A percentile compares a stretch with the other conserved stretches of the same genome.
phyloP scores from a whole-genome alignment of 1,140 invertebrate species.

The Acyrthosiphon pisum region DNA sequence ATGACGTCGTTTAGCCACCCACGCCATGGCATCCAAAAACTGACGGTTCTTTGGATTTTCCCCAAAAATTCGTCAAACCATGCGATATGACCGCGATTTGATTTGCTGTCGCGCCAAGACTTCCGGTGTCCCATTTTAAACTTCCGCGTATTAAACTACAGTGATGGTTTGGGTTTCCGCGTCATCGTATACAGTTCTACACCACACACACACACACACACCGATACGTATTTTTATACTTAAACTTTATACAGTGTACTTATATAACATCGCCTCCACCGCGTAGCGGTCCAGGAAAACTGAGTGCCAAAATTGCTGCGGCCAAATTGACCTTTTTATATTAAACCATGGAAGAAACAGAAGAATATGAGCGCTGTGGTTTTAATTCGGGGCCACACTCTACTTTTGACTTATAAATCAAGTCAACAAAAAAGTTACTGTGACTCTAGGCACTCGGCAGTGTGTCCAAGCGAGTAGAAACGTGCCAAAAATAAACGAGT shows the following conservation, averaged over 20 bases:
- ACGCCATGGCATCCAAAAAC: background rate
- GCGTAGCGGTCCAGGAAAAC: background rate
- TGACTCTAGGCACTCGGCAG: background rate
- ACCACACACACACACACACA: background rate
- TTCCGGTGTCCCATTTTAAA: slow-evolving; percentile 13
- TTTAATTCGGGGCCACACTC: background rate
- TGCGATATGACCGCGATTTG: background rate
- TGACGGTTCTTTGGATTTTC: background rate
- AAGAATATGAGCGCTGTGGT: background rate
- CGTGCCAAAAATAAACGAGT: slow-evolving; percentile 46
- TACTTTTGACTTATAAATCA: background rate
- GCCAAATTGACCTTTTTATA: slow-evolving; percentile 39
- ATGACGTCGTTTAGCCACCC: background rate
- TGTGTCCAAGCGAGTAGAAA: background rate
- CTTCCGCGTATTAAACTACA: background rate
- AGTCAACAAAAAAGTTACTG: background rate
- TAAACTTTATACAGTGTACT: background rate
- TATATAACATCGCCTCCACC: background rate
- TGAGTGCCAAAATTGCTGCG: background rate
- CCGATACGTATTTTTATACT: background rate
- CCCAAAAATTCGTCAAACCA: background rate
- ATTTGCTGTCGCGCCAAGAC: background rate
- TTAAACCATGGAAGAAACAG: background rate
- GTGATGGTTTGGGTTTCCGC: background rate
- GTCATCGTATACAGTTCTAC: background rate